Evolutionary conservation across 2,888 invertebrate species (phyloP).

Genomic region (Hydropsyche betteni): DNA sequence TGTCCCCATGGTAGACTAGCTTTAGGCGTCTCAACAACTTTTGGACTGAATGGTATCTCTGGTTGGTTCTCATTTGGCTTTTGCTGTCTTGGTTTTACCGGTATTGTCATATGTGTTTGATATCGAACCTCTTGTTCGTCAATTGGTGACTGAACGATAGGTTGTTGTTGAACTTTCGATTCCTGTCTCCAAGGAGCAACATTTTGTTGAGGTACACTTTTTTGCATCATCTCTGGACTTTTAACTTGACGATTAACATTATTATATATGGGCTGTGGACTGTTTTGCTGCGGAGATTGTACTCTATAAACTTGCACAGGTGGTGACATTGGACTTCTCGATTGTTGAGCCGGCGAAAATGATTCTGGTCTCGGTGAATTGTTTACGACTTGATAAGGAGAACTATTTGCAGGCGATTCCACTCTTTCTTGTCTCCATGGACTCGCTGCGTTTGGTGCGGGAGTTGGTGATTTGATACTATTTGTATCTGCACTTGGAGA

Average conservation of each 20-base stretch:
- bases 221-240: constrained; percentile 29
- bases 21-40: constrained; percentile 62
- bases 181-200: constrained; percentile 49
- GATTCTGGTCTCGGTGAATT: constrained; percentile 59
- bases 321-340: constrained; percentile 55
- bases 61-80: constrained; percentile 59
- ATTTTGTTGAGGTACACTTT: constrained; percentile 28
- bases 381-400: constrained; percentile 44
- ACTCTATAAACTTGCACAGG: constrained; percentile 53
- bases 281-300: constrained; percentile 55
- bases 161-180: constrained; percentile 54
- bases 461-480: constrained; percentile 45
- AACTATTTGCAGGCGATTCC: constrained; percentile 57
- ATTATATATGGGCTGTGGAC: constrained; percentile 46
- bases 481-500: constrained; percentile 46
- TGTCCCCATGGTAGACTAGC: constrained; percentile 63
- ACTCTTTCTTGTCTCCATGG: constrained; percentile 64
- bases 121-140: constrained; percentile 57
- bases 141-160: constrained; percentile 39
- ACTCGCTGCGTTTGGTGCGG: constrained; percentile 62
- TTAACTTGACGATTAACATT: constrained; percentile 33
- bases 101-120: constrained; percentile 65
- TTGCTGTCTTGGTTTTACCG: constrained; percentile 61
- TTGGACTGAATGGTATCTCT: constrained; percentile 60
- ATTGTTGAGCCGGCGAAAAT: constrained; percentile 58